A percentile compares a stretch with the other conserved stretches of the same genome.
Evolutionary conservation across 2,888 invertebrate genomes (phyloP).

Genomic region (Tenthredo distinguenda): DNA sequence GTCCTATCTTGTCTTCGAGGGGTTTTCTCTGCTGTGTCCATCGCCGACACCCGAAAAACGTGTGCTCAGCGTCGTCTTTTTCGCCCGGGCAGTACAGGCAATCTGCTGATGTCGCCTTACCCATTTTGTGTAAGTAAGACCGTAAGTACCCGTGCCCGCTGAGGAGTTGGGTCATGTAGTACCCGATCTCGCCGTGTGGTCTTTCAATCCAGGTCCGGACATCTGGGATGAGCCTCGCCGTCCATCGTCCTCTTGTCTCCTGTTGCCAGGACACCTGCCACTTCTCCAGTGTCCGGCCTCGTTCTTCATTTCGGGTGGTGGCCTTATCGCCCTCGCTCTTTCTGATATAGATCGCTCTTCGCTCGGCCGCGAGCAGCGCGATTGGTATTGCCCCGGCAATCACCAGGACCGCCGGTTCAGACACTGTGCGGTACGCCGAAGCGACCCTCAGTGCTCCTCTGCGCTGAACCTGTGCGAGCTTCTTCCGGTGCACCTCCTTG

Average conservation of each 20-base stretch:
- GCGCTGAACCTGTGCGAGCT: slow-evolving; percentile 57
- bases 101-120: background rate
- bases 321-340: background rate
- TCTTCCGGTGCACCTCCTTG: slow-evolving; percentile 52
- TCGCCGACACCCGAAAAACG: background rate
- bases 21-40: background rate
- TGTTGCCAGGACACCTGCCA: slow-evolving; percentile 56
- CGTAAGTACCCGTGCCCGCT: slow-evolving; percentile 56
- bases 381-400: slow-evolving; percentile 58
- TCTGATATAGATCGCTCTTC: slow-evolving; percentile 24
- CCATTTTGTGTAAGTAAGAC: slow-evolving; percentile 46
- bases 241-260: slow-evolving; percentile 53
- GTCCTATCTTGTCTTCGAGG: background rate
- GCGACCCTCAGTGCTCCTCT: slow-evolving; percentile 54
- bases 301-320: background rate
- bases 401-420: slow-evolving; percentile 57
- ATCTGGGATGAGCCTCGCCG: slow-evolving; percentile 47
- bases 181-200: slow-evolving; percentile 55
- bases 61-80: background rate
- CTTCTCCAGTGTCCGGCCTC: background rate
- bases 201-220: slow-evolving; percentile 45
- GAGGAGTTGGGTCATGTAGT: slow-evolving; percentile 54
- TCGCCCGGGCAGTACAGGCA: background rate
- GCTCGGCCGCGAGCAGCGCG: slow-evolving; percentile 56
- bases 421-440: slow-evolving; percentile 60